Conservation (phyloP, 92 coral and sea anemone species). For the Epizoanthus scotinus region DNA sequence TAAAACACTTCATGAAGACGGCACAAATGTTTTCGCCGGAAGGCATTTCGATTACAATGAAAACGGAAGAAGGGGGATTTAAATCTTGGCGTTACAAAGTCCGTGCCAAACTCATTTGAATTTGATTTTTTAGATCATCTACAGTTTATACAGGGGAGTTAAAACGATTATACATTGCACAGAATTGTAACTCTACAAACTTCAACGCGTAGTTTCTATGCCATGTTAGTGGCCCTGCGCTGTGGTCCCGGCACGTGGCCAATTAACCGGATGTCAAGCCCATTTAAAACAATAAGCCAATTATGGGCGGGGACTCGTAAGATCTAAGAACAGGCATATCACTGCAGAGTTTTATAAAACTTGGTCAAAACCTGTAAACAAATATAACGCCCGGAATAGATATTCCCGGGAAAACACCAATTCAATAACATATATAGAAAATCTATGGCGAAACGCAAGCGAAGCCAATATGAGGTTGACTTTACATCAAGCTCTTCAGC, state of each 20-base stretch:
- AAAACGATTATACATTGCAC: not conserved
- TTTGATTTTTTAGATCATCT: not conserved
- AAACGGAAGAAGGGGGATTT: conserved; percentile 21
- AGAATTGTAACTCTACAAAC: not conserved
- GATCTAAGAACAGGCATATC: conserved; percentile 32
- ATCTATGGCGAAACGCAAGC: not conserved
- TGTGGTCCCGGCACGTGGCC: conserved; percentile 45
- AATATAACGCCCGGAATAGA: conserved; percentile 29
- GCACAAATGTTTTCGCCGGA: conserved; percentile 17
- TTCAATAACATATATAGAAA: conserved; percentile 24
- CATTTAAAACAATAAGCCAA: conserved; percentile 46
- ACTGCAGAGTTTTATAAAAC: conserved; percentile 21
- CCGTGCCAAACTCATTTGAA: not conserved
- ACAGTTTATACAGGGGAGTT: not conserved
- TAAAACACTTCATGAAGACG: not conserved
- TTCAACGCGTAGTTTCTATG: not conserved
- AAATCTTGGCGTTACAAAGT: not conserved
- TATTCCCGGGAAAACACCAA: conserved; percentile 23
- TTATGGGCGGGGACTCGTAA: conserved; percentile 38
- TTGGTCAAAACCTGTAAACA: conserved; percentile 30
- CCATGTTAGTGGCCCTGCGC: conserved; percentile 10
- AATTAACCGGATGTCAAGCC: conserved; percentile 42
- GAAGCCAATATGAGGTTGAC: not conserved
- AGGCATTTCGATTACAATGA: conserved; percentile 14
- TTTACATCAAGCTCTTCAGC: not conserved